These are phyloP conservation scores for Leptobrachium ailaonicum DNA, from an alignment of 2,113 vertebrate species.

Conservation along the genomic window DNA sequence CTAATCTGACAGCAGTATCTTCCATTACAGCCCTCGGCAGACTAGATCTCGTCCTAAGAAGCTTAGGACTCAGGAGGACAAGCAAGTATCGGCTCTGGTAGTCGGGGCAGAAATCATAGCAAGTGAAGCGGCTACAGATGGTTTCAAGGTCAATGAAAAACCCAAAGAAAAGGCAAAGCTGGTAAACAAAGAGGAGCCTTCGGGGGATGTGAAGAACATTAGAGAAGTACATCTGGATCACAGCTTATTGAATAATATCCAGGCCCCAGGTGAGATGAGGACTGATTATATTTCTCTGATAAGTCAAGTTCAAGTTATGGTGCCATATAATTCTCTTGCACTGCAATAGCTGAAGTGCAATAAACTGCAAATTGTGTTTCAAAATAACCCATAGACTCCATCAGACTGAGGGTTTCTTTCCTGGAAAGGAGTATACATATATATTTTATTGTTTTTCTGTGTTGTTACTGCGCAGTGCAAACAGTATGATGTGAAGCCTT, in stretches of 20 bases:
- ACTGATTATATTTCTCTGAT: slow-evolving; percentile 67
- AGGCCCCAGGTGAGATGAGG: slow-evolving; percentile 75
- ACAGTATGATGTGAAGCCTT: too few species aligned
- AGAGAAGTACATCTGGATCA: slow-evolving; percentile 70
- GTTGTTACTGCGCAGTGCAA: too few species aligned
- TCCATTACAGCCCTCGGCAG: slow-evolving; percentile 70
- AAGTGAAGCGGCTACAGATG: slow-evolving; percentile 55
- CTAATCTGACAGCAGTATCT: slow-evolving; percentile 63
- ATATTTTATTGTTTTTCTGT: too few species aligned
- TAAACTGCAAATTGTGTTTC: slow-evolving; percentile 3
- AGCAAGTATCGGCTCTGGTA: slow-evolving; percentile 65
- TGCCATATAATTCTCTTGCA: slow-evolving; percentile 55
- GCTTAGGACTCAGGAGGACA: slow-evolving; percentile 74
- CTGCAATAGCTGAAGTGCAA: neutral
- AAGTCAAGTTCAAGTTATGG: slow-evolving; percentile 60
- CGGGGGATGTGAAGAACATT: slow-evolving; percentile 55
- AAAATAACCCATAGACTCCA: neutral
- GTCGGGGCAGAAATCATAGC: slow-evolving; percentile 56
- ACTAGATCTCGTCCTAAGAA: slow-evolving; percentile 83
- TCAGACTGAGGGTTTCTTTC: neutral
- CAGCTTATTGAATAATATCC: slow-evolving; percentile 69
- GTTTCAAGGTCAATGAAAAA: slow-evolving; percentile 64
- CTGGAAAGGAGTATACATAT: too few species aligned
- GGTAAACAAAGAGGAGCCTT: slow-evolving; percentile 55
- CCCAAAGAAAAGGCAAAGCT: slow-evolving; percentile 59